Evolutionary conservation across 2,797 vertebrate genomes (phyloP).

Genomic region (Semaprochilodus insignis): DNA sequence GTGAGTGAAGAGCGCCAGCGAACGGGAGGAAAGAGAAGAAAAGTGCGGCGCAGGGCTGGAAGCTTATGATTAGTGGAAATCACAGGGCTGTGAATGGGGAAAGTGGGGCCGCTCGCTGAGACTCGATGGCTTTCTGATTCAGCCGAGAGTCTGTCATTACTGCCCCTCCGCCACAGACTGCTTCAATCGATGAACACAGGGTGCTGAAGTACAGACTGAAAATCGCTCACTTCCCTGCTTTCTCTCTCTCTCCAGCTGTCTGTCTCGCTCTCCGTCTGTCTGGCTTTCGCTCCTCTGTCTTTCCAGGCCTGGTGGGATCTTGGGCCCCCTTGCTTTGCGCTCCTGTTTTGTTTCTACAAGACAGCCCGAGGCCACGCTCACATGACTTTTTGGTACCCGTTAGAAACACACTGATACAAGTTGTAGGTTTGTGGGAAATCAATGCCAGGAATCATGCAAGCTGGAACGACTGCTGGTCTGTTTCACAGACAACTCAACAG

Average conservation of each 20-base stretch:
- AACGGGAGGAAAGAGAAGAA: background rate
- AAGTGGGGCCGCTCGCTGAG: constrained; percentile 36
- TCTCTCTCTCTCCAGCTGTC: background rate
- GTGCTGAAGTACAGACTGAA: constrained; percentile 10
- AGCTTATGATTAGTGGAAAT: constrained; percentile 59
- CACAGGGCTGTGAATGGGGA: constrained; percentile 48
- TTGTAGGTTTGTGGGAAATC: background rate
- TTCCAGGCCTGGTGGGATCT: background rate
- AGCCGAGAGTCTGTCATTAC: constrained; percentile 44
- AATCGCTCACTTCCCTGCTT: background rate
- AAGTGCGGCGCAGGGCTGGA: constrained; percentile 43
- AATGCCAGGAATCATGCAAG: background rate
- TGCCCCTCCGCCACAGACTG: background rate
- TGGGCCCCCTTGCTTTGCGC: background rate
- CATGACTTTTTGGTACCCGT: background rate
- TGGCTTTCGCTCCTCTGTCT: background rate
- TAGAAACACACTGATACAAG: background rate
- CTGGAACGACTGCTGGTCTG: background rate
- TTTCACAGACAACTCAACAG: background rate
- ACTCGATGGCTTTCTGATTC: constrained; percentile 44
- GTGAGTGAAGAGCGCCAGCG: constrained; percentile 3
- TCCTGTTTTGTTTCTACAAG: background rate
- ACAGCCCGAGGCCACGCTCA: background rate
- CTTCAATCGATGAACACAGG: constrained; percentile 10
- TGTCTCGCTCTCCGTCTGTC: background rate